Evolutionary conservation across 1,140 invertebrate genomes (phyloP).

Genomic region (Drosophila hydei): DNA sequence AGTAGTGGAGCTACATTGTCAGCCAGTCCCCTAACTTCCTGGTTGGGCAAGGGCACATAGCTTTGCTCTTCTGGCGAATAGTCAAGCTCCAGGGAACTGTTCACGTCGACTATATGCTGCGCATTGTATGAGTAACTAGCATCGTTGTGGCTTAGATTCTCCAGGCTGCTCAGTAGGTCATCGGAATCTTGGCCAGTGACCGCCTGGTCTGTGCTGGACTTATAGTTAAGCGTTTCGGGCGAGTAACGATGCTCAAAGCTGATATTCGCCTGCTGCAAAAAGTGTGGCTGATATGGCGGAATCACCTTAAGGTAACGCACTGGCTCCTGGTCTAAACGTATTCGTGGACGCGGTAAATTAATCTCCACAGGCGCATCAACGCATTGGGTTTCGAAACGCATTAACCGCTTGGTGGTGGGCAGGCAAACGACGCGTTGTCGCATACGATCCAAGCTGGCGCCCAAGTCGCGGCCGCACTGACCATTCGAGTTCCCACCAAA

Average conservation of each 20-base stretch:
- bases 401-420: slow-evolving; percentile 77
- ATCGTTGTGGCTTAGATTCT: slow-evolving; percentile 79
- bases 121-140: slow-evolving; percentile 65
- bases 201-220: slow-evolving; percentile 71
- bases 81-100: slow-evolving; percentile 66
- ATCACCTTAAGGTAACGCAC: slow-evolving; percentile 81
- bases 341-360: slow-evolving; percentile 76
- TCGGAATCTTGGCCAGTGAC: slow-evolving; percentile 77
- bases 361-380: slow-evolving; percentile 78
- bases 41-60: slow-evolving; percentile 66
- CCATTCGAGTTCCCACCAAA: slow-evolving; percentile 88
- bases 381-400: slow-evolving; percentile 81
- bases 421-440: slow-evolving; percentile 76
- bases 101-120: slow-evolving; percentile 42
- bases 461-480: slow-evolving; percentile 84
- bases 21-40: slow-evolving; percentile 6
- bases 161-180: slow-evolving; percentile 77
- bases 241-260: slow-evolving; percentile 67
- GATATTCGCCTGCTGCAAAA: slow-evolving; percentile 72
- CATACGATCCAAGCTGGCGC: slow-evolving; percentile 68
- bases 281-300: slow-evolving; percentile 75
- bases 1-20: slow-evolving; percentile 26
- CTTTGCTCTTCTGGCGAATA: slow-evolving; percentile 78
- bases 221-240: slow-evolving; percentile 61
- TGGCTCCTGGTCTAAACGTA: slow-evolving; percentile 71